Evolutionary conservation across 2,888 invertebrate genomes (phyloP).

Genomic region (Campoplex capitator): DNA sequence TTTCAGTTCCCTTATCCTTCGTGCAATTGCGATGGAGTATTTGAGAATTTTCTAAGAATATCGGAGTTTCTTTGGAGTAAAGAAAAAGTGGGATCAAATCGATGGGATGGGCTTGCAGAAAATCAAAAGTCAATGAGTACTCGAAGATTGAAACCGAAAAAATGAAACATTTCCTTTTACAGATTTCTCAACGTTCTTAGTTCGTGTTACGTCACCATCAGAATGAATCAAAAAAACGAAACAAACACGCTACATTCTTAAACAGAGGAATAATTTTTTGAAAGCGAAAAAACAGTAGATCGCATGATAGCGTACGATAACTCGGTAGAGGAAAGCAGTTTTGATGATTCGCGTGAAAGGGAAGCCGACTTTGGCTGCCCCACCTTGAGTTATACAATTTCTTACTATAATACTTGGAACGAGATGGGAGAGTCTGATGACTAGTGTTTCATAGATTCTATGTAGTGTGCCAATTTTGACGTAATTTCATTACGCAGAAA

Average conservation of each 20-base stretch:
- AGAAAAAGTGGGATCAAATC: not conserved
- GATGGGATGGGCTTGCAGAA: not conserved
- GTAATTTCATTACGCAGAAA: conserved; percentile 5
- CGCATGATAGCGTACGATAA: conserved; percentile 50
- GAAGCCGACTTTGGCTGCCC: conserved; percentile 11
- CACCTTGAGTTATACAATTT: conserved; percentile 39
- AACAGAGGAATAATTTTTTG: not conserved
- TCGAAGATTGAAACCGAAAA: not conserved
- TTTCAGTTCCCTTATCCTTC: not conserved
- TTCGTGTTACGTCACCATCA: not conserved
- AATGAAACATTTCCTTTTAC: too few relatives aligned
- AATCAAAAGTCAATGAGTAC: not conserved
- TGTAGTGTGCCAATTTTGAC: conserved; percentile 22
- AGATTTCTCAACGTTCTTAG: not conserved
- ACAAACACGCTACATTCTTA: not conserved
- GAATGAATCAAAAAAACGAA: not conserved
- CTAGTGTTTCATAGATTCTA: conserved; percentile 13
- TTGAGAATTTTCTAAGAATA: not conserved
- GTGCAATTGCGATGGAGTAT: not conserved
- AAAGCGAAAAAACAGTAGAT: conserved; percentile 14
- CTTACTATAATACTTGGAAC: conserved; percentile 8
- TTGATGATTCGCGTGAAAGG: conserved; percentile 49
- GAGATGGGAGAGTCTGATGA: conserved; percentile 14
- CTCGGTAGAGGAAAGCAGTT: conserved; percentile 32
- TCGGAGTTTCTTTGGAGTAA: too few relatives aligned